Evolutionary conservation across 2,113 vertebrate species (phyloP).

Genomic region (Lophius piscatorius): DNA sequence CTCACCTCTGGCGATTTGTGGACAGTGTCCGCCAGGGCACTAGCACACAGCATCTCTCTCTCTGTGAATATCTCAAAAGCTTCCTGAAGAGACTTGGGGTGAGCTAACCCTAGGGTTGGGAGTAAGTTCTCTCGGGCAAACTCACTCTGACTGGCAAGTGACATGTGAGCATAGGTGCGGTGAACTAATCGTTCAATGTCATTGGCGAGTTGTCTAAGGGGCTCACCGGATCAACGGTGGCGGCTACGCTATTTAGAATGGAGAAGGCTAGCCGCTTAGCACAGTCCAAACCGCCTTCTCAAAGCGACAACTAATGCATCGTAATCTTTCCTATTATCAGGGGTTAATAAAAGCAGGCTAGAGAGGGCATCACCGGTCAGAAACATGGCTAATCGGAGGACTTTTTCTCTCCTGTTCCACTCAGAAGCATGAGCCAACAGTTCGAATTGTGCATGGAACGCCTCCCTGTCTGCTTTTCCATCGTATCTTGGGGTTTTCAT

Average conservation of each 20-base stretch:
- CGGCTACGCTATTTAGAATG: background rate
- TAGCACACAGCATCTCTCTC: background rate
- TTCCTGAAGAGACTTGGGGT: background rate
- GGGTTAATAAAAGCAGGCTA: background rate
- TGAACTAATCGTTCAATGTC: background rate
- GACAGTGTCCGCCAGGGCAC: fast-evolving
- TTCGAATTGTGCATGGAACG: background rate
- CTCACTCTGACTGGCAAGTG: background rate
- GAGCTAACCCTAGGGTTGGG: background rate
- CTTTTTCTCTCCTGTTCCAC: background rate
- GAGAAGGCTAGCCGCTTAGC: background rate
- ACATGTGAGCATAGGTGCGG: conserved; percentile 1
- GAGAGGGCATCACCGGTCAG: too few relatives aligned
- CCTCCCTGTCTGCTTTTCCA: background rate
- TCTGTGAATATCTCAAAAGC: background rate
- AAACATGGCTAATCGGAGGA: background rate
- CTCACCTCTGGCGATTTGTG: background rate
- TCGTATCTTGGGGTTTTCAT: background rate
- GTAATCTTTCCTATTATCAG: background rate
- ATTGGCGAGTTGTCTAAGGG: background rate
- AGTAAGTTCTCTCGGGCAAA: background rate
- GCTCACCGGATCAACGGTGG: background rate
- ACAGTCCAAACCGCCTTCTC: background rate
- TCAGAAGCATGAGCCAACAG: background rate
- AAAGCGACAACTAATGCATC: background rate